Evolutionary conservation across 2,888 invertebrate genomes (phyloP), one percentile per base, ranked within the genome.

Genomic region (Cyaniris semiargus): DNA sequence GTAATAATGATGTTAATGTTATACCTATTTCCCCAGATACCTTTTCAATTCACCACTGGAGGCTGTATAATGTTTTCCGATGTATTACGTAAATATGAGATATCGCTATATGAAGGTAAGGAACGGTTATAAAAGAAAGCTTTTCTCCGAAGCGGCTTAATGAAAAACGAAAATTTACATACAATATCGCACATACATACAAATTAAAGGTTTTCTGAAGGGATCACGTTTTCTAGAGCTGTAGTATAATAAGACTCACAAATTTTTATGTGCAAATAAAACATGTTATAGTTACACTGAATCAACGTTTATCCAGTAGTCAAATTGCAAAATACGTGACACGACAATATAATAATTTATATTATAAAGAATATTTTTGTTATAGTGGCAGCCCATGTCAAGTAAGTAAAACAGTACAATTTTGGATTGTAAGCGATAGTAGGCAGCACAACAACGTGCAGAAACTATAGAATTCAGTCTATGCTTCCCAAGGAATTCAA

Each of bases 11-110:
- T 60, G 60, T 21, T 60, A 4, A 23, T 58, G 76, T 76, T 76
- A 70, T 71, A 71, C 76, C 76, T 31, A 56, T 70, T 34, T 71
- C 70, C 53, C 53, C 15, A 70, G 21, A 76, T 72, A n/a, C n/a
- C 21, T 8, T 44, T 44, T 23, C 44, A 23, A 44, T 34, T 71
- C 71, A 23, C 10, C 38, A 13, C 23, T 72, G 72, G 1, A 18
- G 13, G 13, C 21, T 4, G 71, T n/a, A 38, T 38, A 38, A 71
- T 44, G 44, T 38, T 38, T 72, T 72, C 72, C 38, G 38, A 72
- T 38, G 44, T 72, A 72, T 71, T 71, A 71, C 44, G 72, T 72
- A 72, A 72, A 72, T 72, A 44, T 44, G 72, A 72, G 38, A 72
- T 72, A 72, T 72, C 72, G 72, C 23, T 72, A 3, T 71, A 66